Base-by-base conservation (phyloP, 1,140 invertebrate species). In the Scaptomyza pallida region DNA sequence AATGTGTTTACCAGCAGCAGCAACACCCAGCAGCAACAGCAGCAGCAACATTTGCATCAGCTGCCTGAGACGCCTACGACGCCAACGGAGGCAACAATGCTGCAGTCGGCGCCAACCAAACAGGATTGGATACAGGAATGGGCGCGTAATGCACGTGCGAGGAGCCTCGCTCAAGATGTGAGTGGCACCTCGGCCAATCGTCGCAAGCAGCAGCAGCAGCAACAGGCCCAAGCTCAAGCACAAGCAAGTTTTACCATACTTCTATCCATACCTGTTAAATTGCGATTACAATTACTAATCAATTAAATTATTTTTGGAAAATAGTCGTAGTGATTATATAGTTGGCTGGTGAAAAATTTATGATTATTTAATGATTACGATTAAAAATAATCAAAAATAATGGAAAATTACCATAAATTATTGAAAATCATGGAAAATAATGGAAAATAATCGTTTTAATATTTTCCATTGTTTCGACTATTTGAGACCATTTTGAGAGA, bases 111-210 rank as follows among this genome's bases (percentile, higher is more conserved):
- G 5, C 85, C 89, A 37, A 89, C 89, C 0, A 91, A 91, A 55
- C 88, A 91, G 72, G 91, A 91, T 40, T 91, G 91, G 91, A 91
- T 91, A 0, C 89, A 91, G 62, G 89, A 91, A 30, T 91, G 91
- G 91, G 91, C 91, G 0, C 73, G 89, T 5, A 91, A 91, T 69
- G 91, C 90, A 0, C 78, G 91, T 0, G 90, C 90, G 0, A 74
- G 90, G 10, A 91, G 90, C 35, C 52, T 91, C 51, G 89, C 90
- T 0, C 81, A 86, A 70, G 81, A 86, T 65, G 81, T 88, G 2
- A 81, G 77, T 17, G 76, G 75, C 40, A 82, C 69, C 15, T 71
- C 72, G 2, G 77, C 69, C 33, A 72, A 60, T 54, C 78, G 82
- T 2, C 67, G 78, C 37, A 78, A 77, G 51, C 80, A 85, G 47